These are phyloP conservation scores for Tetragonisca angustula DNA, from an alignment of 2,888 invertebrate genomes.

Conservation along the genomic window DNA sequence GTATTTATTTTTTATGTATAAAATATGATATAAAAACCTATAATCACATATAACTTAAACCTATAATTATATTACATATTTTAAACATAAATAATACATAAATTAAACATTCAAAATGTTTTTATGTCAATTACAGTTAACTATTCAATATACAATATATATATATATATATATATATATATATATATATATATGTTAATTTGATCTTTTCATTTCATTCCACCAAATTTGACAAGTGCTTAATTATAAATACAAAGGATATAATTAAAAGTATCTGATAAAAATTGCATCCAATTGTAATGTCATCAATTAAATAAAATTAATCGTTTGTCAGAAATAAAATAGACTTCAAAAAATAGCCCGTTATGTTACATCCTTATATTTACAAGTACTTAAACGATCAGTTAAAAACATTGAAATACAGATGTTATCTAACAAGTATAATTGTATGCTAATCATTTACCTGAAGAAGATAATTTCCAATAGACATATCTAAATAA, in stretches of 20 bases:
- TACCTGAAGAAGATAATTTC: constrained; percentile 66
- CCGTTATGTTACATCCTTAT: not conserved
- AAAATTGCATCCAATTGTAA: constrained; percentile 1
- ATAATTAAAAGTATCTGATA: not conserved
- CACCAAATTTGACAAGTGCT: not conserved
- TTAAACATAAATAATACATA: not conserved
- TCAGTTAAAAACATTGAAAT: not conserved
- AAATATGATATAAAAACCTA: no score
- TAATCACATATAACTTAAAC: not conserved
- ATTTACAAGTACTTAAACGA: constrained; percentile 2
- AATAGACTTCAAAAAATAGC: not conserved
- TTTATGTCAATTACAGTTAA: not conserved
- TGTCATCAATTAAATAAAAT: constrained; percentile 7
- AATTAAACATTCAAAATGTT: not conserved
- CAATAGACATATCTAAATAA: constrained; percentile 61
- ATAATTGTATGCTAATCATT: constrained; percentile 32
- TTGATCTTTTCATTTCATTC: not conserved
- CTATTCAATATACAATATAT: not conserved
- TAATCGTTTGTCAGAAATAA: not conserved
- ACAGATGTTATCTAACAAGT: not conserved
- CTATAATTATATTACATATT: constrained; percentile 2
- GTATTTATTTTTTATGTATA: not conserved
- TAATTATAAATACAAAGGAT: not conserved
- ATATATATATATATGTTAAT: not conserved
- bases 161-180: no score